Base-by-base conservation (phyloP, 2,113 vertebrate genomes). In the Calypte anna region DNA sequence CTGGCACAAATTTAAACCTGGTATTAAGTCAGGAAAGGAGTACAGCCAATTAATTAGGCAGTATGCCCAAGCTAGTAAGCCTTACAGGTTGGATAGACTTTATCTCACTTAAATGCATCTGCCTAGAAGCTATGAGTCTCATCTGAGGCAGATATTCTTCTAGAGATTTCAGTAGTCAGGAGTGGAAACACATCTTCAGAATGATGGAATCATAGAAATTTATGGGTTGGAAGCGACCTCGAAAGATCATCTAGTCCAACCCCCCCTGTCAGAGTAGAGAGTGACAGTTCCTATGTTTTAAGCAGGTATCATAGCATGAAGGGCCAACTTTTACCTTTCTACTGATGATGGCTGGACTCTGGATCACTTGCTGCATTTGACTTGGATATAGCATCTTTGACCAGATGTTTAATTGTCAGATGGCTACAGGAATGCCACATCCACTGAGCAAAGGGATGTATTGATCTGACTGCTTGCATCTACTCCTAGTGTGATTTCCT, bases 21-120 rank as follows among this genome's bases (percentile, higher is more conserved):
- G 38, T 58, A 76, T 75, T 89, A 28, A 38, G 44, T 94, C 70
- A 91, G 84, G 54, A 85, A 85, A 68, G 66, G 54, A 85, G 16
- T 73, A 40, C 44, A 85, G 87, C 66, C 53, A 92, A 68, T 92
- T 91, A 89, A 94, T 89, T 87, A 91, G 87, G 70, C 70, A 72
- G 50, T 64, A 6, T 85, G 78, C 66, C 74, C 78, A 44, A 75
- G n/a, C 10, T 94, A 89, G 87, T 75, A 79, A 40, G 28, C 24
- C 18, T 94, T 64, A 72, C 16, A 27, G 68, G 91, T 87, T 63
- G 44, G 36, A 90, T 57, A 16, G 74, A 82, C 66, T 84, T 83
- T 57, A 61, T 72, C 81, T 84, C 24, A 51, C 78, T 62, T 87
- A 79, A 57, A 68, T 13, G 30, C 50, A 92, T 44, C 66, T 89